A percentile compares a stretch with the other conserved stretches of the same genome.
Conservation (phyloP, 53 echinoderm and acorn worm genomes). For the Echinarachnius parma region DNA sequence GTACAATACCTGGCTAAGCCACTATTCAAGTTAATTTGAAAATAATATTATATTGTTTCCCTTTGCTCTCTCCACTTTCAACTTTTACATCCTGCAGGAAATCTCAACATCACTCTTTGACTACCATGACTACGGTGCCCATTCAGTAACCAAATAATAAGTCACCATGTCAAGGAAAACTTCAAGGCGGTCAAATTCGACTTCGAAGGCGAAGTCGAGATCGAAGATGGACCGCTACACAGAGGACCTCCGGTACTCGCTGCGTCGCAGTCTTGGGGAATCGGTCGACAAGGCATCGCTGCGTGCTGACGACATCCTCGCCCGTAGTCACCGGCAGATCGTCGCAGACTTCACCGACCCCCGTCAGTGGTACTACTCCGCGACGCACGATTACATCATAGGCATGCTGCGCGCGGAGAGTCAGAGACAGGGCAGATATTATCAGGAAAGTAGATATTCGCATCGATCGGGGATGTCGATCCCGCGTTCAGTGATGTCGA, state of each 20-base stretch:
- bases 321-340: constrained; percentile 50
- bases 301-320: constrained; percentile 48
- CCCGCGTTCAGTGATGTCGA: not conserved
- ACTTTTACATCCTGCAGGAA: no score
- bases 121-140: no score
- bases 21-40: no score
- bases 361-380: constrained; percentile 53
- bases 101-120: no score
- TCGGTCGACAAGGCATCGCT: constrained; percentile 38
- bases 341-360: constrained; percentile 55
- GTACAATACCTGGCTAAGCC: no score
- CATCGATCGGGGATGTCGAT: no score
- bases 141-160: no score
- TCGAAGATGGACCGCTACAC: constrained; percentile 55
- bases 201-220: not conserved
- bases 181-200: no score
- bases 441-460: not conserved
- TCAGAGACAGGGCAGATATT: constrained; percentile 11
- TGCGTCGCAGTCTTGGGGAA: constrained; percentile 37
- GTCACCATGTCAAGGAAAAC: no score
- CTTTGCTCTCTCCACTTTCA: no score
- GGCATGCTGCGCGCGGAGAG: constrained; percentile 24
- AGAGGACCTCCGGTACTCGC: constrained; percentile 36
- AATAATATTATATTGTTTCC: no score
- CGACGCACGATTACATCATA: constrained; percentile 32